Evolutionary conservation across 37 sponge, comb jelly and placozoan species (phyloP).

Genomic region (Theonella swinhoei): DNA sequence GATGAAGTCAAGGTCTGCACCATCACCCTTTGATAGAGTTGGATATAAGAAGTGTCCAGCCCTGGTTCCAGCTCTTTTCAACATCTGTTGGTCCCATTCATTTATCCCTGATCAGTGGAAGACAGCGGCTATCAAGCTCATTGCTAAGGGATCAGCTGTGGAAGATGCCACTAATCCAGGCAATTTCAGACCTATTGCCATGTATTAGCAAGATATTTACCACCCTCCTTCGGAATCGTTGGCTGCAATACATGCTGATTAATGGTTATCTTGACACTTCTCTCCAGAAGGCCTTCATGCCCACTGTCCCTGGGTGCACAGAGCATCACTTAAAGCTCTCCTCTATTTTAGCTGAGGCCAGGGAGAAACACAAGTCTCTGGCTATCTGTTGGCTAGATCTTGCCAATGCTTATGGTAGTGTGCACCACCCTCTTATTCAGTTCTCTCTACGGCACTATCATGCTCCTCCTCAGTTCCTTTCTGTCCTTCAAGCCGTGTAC

Average conservation of each 20-base stretch:
- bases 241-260: slow-evolving; percentile 6
- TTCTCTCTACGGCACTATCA: background rate
- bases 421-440: slow-evolving; percentile 16
- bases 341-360: background rate
- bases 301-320: slow-evolving; percentile 24
- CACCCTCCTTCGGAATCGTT: background rate
- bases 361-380: slow-evolving; percentile 19
- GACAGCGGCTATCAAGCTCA: background rate
- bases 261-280: slow-evolving; percentile 31
- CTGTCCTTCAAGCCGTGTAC: slow-evolving; percentile 5
- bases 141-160: background rate
- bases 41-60: slow-evolving; percentile 16
- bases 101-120: background rate
- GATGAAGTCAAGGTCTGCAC: background rate
- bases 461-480: background rate
- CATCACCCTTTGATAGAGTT: background rate
- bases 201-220: slow-evolving; percentile 6
- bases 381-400: slow-evolving; percentile 2
- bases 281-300: too few relatives aligned
- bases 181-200: background rate
- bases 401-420: slow-evolving; percentile 24
- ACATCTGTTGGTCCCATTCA: slow-evolving; percentile 3
- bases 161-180: background rate
- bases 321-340: slow-evolving; percentile 28
- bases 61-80: slow-evolving; percentile 10